These are phyloP conservation scores for Austrolebias charrua DNA, from an alignment of 2,797 vertebrate species.

Conservation along the genomic window DNA sequence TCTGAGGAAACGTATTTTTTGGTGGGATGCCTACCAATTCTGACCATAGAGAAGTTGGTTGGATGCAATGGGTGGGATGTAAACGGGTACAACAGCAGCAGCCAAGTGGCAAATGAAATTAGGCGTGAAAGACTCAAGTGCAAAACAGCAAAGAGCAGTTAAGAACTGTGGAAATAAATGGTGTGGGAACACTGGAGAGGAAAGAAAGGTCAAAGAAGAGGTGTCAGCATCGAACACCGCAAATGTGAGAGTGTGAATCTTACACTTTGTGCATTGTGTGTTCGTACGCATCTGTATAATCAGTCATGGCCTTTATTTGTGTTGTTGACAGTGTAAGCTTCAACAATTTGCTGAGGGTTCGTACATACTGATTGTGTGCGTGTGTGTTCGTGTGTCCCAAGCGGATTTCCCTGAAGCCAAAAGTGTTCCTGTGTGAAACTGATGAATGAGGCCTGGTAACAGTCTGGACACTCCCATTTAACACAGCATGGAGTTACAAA, in stretches of 20 bases:
- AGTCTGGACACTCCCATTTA: conserved; percentile 74
- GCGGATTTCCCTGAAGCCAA: conserved; percentile 49
- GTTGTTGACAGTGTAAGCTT: not conserved
- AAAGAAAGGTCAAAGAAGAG: conserved; percentile 20
- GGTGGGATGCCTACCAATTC: conserved; percentile 30
- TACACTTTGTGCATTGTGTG: not conserved
- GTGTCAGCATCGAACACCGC: conserved; percentile 6
- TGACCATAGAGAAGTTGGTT: conserved; percentile 32
- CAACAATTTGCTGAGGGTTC: conserved; percentile 17
- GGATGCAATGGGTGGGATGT: conserved; percentile 18
- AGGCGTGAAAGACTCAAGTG: conserved; percentile 46
- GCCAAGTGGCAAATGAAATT: conserved; percentile 59
- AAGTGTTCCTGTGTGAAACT: conserved; percentile 58
- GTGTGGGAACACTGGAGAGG: conserved; percentile 10
- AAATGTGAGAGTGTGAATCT: not conserved
- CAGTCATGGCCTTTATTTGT: conserved; percentile 15
- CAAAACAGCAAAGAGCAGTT: conserved; percentile 39
- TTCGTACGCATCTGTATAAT: conserved; percentile 2
- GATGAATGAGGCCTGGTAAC: conserved; percentile 69
- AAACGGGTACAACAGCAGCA: conserved; percentile 19
- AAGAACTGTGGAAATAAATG: conserved; percentile 12
- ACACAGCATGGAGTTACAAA: conserved; percentile 61
- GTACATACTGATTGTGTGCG: conserved; percentile 13
- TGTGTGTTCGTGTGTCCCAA: conserved; percentile 36
- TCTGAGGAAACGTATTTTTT: conserved; percentile 18